Base-by-base conservation (phyloP, 2,888 invertebrate species). In the Ormia ochracea region DNA sequence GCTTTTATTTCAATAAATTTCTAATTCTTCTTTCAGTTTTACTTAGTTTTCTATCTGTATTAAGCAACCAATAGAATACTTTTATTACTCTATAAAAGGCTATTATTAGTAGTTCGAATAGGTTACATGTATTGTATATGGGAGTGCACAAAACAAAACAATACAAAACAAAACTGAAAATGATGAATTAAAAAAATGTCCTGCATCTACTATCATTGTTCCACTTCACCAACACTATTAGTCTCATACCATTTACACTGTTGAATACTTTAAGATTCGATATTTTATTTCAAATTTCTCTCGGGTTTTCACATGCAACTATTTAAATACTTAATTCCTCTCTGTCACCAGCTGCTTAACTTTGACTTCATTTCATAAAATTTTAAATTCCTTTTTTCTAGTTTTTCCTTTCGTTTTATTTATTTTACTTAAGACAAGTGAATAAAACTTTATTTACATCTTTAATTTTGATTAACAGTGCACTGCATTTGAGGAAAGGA, bases 141-240 rank as follows among this genome's bases (percentile, higher is more conserved):
- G n/a, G n/a, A n/a, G 4, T 4, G 31, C 28, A 28, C 3, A 17
- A n/a, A 31, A 23, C 36, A 63, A 28, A 43, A n/a, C 7, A 38
- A 2, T 36, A 19, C 14, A 45, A n/a, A n/a, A 61, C 52, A 17
- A 74, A 12, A 33, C 28, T 58, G 21, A 33, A 52, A 7, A 61
- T 74, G 58, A 74, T 74, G 50, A 74, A 74, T 74, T 74, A 48
- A 56, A 56, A 74, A 74, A 65, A 12, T 74, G 73, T 65, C 65
- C 65, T 65, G 65, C 56, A 56, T 74, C 38, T 28, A 19, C 28
- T 65, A 65, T 58, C 54, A 74, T 12, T 48, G 58, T 58, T 3
- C 21, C 12, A 65, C 17, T 65, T 65, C 43, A 33, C 31, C 17
- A 63, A 19, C 33, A 33, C 12, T 63, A 43, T 2, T 43, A 31